Base-by-base conservation (phyloP, 2,113 vertebrate species). In the Salminus brasiliensis region DNA sequence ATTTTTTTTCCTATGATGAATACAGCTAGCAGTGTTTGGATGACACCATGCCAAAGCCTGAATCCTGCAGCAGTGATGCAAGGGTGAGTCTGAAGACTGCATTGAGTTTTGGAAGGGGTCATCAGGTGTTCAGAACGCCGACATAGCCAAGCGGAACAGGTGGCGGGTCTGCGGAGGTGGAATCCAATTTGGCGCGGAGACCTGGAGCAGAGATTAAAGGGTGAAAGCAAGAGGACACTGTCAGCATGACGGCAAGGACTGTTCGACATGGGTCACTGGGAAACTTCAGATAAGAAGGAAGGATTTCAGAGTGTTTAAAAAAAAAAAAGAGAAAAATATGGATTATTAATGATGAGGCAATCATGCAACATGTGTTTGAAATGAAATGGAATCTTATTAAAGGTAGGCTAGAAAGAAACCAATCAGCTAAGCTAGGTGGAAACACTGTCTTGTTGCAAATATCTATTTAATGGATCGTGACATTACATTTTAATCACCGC, bases 131-230 rank as follows among this genome's bases (percentile, higher is more conserved):
- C 68, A 59, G 78, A 81, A 75, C 74, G 74, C 80, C 74, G 75
- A 60, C 74, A 83, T 80, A 81, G 78, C 78, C 75, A 76, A 81
- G 60, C 59, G 53, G 84, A 85, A 78, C 84, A 85, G 84, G 84
- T 85, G 84, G 81, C 69, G 78, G 65, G 70, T 83, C 81, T 81
- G 69, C 67, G 65, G 77, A 85, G 84, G 81, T 80, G 69, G 84
- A 85, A 85, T 80, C 81, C 81, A 83, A 85, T 85, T 83, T 85
- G 84, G 84, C 84, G 79, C 70, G 69, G 74, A 83, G 78, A 83
- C 84, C 81, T 78, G 57, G 36, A 85, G 81, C 81, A 78, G 78
- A 85, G 84, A 85, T 85, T 85, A 85, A 85, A 85, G 84, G 81
- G 81, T 78, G 84, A 83, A 83, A 85, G 74, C 81, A 81, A 83